A percentile compares a stretch with the other conserved stretches of the same genome.
phyloP scores from a whole-genome alignment of 2,113 vertebrate genomes.

The Mobula birostris region DNA sequence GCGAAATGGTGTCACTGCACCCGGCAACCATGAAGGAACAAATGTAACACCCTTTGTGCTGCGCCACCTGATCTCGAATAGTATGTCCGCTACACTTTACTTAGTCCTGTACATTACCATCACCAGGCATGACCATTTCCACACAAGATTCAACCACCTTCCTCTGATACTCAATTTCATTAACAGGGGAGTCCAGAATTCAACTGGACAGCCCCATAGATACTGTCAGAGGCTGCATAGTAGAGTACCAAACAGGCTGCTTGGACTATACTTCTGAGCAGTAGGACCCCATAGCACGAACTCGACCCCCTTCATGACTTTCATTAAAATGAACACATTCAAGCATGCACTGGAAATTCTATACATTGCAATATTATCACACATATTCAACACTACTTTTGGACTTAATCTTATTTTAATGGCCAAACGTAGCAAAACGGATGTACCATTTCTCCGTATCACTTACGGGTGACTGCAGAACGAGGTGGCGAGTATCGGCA shows the following conservation, averaged over 20 bases:
- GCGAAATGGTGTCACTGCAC: neutral
- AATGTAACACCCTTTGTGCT: neutral
- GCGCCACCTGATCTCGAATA: neutral
- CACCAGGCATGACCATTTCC: too few species aligned
- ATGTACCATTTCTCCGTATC: neutral
- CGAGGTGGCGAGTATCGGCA: neutral
- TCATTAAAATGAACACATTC: neutral
- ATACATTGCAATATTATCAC: neutral
- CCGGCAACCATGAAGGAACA: neutral
- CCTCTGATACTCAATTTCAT: too few species aligned
- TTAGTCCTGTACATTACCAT: too few species aligned
- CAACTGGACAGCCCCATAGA: too few species aligned
- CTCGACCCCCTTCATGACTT: neutral
- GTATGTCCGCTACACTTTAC: too few species aligned
- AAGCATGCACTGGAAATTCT: neutral
- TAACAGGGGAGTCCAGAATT: too few species aligned
- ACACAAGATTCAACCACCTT: too few species aligned
- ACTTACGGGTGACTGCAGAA: conserved; percentile 29
- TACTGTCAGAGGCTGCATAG: neutral
- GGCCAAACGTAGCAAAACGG: neutral
- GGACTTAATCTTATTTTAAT: neutral
- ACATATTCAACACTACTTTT: neutral
- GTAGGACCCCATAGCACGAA: neutral
- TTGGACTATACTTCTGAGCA: neutral
- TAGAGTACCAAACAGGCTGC: neutral